Percentiles rank a stretch among this genome's conserved stretches.
These are phyloP conservation scores for Tinea pellionella DNA, from an alignment of 2,888 invertebrate genomes.

Conservation along the genomic window DNA sequence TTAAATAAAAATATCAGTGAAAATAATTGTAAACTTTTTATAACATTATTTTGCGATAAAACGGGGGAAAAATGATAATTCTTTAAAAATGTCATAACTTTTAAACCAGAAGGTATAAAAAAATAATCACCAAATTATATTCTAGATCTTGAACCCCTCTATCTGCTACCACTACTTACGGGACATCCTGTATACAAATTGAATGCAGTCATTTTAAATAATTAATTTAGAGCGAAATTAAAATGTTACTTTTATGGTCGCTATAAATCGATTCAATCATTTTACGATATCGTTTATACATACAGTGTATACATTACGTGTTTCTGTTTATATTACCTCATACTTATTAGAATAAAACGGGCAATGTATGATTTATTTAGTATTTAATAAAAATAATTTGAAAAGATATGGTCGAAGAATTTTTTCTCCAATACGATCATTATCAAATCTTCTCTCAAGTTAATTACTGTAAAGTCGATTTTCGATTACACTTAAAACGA, in stretches of 20 bases:
- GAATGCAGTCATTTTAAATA: neutral
- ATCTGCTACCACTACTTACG: too few relatives aligned
- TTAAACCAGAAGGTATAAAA: too few relatives aligned
- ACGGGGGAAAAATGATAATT: too few relatives aligned
- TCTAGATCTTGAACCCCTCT: too few relatives aligned
- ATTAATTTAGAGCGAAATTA: neutral
- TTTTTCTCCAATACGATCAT: neutral
- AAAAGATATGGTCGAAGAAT: neutral
- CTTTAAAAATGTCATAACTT: too few relatives aligned
- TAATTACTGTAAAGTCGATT: constrained; percentile 52
- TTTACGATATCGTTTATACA: neutral
- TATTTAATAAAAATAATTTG: neutral
- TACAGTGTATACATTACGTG: neutral
- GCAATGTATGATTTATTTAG: neutral
- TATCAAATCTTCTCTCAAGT: constrained; percentile 28
- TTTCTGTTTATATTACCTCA: neutral
- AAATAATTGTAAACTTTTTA: too few relatives aligned
- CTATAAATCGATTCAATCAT: constrained; percentile 1
- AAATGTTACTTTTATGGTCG: neutral
- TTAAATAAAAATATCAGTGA: too few relatives aligned
- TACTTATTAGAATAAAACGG: neutral
- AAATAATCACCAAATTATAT: too few relatives aligned
- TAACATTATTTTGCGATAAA: too few relatives aligned
- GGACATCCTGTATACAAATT: neutral
- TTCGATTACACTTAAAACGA: constrained; percentile 44